Evolutionary conservation across 92 coral and sea anemone genomes (phyloP), one percentile per base, ranked within the genome.

Genomic region (Siderastrea radians): DNA sequence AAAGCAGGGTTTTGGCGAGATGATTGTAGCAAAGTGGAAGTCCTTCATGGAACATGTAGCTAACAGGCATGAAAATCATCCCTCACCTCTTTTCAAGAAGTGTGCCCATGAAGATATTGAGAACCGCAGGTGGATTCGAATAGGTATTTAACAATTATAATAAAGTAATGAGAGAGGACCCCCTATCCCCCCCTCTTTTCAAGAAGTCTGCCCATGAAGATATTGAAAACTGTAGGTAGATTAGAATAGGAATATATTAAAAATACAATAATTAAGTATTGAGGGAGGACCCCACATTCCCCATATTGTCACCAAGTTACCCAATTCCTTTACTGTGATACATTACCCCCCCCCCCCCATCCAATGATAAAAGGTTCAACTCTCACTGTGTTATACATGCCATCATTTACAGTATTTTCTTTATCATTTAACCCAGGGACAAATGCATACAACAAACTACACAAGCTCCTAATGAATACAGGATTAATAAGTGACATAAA

Each of bases 1-100:
- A n/a, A n/a, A n/a, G n/a, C n/a, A n/a, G n/a, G n/a, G n/a, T n/a
- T 90, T 84, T 71, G 54, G 73, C 26, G 66, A 78, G 46, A 50
- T 90, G 72, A 90, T 84, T 12, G 1, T 67, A 2, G 93, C 93
- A 3, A 90, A 90, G 62, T 90, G 90, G 93, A 69, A 70, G 17
- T 84, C 90, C 4, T 84, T 84, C 68, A 84, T 84, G 59, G 54
- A 67, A 46, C 93, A 90, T 84, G 69, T 90, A 2, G 64, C 82
- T 15, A 90, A 84, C 86, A 84, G 63, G 49, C 93, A 90, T 72
- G 80, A 46, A 6, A 55, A 84, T 9, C 89, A 84, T 72, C 79
- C 75, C 0, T 19, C 55, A 49, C 55, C 68, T 13, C 82, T 88
- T 12, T 82, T 49, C 46, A 26, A 8, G 2, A 78, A 84, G 77